These are phyloP conservation scores for Ceramica pisi DNA, from an alignment of 2,888 invertebrate genomes.

Conservation along the genomic window DNA sequence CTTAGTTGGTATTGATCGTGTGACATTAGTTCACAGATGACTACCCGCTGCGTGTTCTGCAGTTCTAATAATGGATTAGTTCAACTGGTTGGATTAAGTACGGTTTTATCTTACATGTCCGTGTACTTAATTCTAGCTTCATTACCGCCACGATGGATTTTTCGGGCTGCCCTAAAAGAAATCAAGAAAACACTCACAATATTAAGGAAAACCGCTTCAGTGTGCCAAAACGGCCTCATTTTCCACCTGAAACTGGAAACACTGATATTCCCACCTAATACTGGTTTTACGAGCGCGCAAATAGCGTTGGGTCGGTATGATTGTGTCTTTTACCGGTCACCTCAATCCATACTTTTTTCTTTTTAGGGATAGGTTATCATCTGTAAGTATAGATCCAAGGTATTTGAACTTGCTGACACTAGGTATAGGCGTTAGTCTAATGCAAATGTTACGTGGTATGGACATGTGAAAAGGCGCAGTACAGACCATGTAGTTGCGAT, in stretches of 20 bases:
- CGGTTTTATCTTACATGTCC: background rate
- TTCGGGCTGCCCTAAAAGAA: too few relatives aligned
- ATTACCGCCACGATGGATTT: background rate
- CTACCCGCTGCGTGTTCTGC: conserved; percentile 5
- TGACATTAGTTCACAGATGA: conserved; percentile 42
- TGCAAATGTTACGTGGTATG: too few relatives aligned
- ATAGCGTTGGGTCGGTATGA: background rate
- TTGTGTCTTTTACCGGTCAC: background rate
- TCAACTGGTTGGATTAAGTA: conserved; percentile 7
- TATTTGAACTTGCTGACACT: too few relatives aligned
- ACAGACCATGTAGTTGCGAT: too few relatives aligned
- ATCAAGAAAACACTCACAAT: background rate
- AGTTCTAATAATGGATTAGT: conserved; percentile 29
- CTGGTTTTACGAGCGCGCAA: too few relatives aligned
- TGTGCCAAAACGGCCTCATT: background rate
- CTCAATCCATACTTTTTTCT: background rate
- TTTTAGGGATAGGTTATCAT: too few relatives aligned
- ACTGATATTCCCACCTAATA: too few relatives aligned
- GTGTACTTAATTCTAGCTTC: background rate
- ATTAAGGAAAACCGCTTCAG: background rate
- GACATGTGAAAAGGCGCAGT: too few relatives aligned
- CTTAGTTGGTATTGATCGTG: conserved; percentile 32
- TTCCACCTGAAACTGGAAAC: too few relatives aligned
- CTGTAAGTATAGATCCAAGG: too few relatives aligned
- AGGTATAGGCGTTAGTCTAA: too few relatives aligned